Base-by-base conservation (phyloP, 2,888 invertebrate genomes). In the Drosophila glabriapex region DNA sequence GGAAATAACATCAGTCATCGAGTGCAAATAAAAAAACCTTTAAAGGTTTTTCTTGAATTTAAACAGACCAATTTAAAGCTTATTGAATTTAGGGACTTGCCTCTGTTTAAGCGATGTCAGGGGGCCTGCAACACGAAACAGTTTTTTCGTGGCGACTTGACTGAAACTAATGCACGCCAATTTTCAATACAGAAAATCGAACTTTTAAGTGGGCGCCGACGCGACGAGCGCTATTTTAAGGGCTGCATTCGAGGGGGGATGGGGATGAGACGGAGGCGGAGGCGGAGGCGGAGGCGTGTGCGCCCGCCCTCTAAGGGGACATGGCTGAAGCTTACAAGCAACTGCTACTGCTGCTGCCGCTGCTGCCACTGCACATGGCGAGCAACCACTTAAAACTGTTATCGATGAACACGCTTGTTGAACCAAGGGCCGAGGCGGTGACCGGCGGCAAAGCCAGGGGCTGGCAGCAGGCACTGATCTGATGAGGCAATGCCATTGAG, bases 141-240 rank as follows among this genome's bases (percentile, higher is more conserved):
- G 9, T 71, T 56, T 41, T 71, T 62, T 46, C 37, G 39, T 39
- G 46, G 33, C 61, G 28, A 31, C 37, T 55, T 61, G 70, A 49
- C 66, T 66, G 75, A 65, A 84, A 81, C 65, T 86, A 78, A 82
- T 85, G 68, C 80, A 82, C 78, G 81, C 80, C 88, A 88, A 88
- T 88, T 80, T 85, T 85, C 73, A 89, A 88, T 88, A 81, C 81
- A 81, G 71, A 84, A 85, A 85, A 85, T 85, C 84, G 84, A 85
- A 85, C 84, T 83, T 89, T 85, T 73, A 85, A 85, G 89, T 83
- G 89, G 80, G 63, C 80, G 72, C 58, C 79, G 77, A 63, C 73
- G 68, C 85, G 80, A 16, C 80, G 33, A 72, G 54, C n/a, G 14
- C 68, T 37, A 25, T 50, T 37, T 58, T 50, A 55, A 22, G 22